Percentiles rank a stretch among this genome's conserved stretches.
These are phyloP conservation scores for Paramormyrops kingsleyae DNA, from an alignment of 2,113 vertebrate genomes.

Conservation along the genomic window DNA sequence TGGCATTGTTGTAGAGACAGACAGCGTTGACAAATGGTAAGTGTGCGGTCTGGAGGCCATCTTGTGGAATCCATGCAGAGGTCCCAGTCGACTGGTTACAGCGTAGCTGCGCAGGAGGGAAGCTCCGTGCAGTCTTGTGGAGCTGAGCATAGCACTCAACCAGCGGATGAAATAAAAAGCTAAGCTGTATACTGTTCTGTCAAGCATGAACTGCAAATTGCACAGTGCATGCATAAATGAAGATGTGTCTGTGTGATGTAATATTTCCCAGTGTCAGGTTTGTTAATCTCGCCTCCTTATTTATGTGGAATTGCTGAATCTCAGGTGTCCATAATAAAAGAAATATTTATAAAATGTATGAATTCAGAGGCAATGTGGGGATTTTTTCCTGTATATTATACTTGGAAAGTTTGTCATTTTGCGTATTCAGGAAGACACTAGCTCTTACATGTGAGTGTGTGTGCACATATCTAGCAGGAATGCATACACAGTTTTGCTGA, in stretches of 20 bases:
- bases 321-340: background rate
- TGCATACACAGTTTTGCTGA: constrained; percentile 10
- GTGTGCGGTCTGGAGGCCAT: constrained; percentile 12
- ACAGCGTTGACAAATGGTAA: background rate
- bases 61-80: background rate
- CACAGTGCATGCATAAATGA: background rate
- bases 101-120: background rate
- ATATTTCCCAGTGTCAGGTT: background rate
- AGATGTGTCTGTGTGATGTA: background rate
- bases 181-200: background rate
- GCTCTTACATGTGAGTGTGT: background rate
- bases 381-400: background rate
- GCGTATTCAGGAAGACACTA: background rate
- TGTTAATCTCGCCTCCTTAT: background rate
- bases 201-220: background rate
- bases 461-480: constrained; percentile 10
- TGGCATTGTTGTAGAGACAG: constrained; percentile 13
- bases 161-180: background rate
- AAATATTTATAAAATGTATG: background rate
- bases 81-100: background rate
- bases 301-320: background rate
- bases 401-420: background rate
- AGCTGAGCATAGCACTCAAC: background rate
- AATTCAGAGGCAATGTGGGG: background rate
- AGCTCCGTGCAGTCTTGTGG: background rate